Base-by-base conservation (phyloP, 2,797 vertebrate species). In the Brotula barbata region DNA sequence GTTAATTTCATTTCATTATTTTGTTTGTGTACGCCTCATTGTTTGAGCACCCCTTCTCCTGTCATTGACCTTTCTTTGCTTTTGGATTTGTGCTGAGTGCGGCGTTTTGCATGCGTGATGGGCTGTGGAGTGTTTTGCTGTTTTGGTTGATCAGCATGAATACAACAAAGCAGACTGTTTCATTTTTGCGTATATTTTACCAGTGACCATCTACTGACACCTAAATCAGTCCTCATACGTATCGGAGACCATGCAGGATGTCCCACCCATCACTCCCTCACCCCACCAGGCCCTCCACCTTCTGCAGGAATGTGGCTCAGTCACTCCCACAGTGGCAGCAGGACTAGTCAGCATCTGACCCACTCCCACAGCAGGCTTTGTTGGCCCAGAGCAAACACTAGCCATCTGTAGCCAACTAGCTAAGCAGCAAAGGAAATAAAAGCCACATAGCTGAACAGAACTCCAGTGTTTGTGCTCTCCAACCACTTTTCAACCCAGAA, bases 341-440 rank as follows among this genome's bases (percentile, higher is more conserved):
- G 58, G 68, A 64, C 78, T 67, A 71, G 75, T 83, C 81, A 74
- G 80, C 74, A 75, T 82, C 80, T 60, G 61, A 81, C 83, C 78
- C 65, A 58, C 73, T 84, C 72, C 73, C 78, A 82, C 78, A 82
- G 77, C 77, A 69, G 81, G 72, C 61, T 58, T 52, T 81, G 80
- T 87, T 89, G 82, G 84, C 82, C 62, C 73, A 84, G 75, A 75
- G 82, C 85, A 90, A 91, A 90, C 87, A 88, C 60, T 59, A 60
- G 62, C 78, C 80, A 62, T 87, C 77, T 88, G 82, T 72, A 85
- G 77, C 64, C 74, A 77, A 80, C 84, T 82, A 77, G 66, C 70
- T 71, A 61, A 44, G 55, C 20, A 65, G 77, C 46, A 49, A 62
- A 67, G 60, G 75, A 85, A 85, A 83, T 73, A 86, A 81, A 76